Conservation (phyloP, 2,888 invertebrate species). For the Ophioninae sp. region DNA sequence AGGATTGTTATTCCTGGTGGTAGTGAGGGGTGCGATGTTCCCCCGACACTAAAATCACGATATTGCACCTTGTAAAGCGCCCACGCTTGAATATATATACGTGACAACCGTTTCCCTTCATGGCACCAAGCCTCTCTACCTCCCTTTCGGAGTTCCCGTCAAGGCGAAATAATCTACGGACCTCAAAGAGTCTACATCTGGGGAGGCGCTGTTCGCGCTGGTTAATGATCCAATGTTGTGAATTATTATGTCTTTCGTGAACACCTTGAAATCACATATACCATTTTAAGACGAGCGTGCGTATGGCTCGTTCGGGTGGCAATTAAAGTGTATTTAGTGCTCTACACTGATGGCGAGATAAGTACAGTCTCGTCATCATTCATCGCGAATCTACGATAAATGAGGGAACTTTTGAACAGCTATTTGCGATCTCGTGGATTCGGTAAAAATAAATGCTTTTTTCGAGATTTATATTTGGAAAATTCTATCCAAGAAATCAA, state of each 20-base stretch:
- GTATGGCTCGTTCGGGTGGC: slow-evolving; percentile 19
- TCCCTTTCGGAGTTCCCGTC: slow-evolving; percentile 15
- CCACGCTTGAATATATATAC: slow-evolving; percentile 17
- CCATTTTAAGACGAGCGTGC: background rate
- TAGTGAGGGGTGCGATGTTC: slow-evolving; percentile 18
- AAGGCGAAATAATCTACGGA: slow-evolving; percentile 46
- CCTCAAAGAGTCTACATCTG: slow-evolving; percentile 41
- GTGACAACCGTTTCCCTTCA: slow-evolving; percentile 24
- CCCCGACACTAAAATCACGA: slow-evolving; percentile 53
- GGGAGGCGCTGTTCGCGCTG: background rate
- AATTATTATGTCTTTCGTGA: slow-evolving; percentile 47
- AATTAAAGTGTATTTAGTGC: slow-evolving; percentile 33
- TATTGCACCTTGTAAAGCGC: slow-evolving; percentile 59
- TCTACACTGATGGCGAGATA: slow-evolving; percentile 20
- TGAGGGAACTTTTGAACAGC: background rate
- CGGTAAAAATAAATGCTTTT: too few species aligned
- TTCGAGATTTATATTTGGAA: too few species aligned
- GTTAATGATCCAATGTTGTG: slow-evolving; percentile 55
- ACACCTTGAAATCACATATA: slow-evolving; percentile 48
- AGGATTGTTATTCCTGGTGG: slow-evolving; percentile 39
- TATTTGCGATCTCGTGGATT: background rate
- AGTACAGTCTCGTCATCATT: slow-evolving; percentile 9
- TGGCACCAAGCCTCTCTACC: slow-evolving; percentile 17
- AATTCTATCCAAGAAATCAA: too few species aligned
- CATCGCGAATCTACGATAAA: background rate